Evolutionary conservation across 2,113 vertebrate genomes (phyloP), one percentile per base, ranked within the genome.

Genomic region (Nothobranchius kuhntae): DNA sequence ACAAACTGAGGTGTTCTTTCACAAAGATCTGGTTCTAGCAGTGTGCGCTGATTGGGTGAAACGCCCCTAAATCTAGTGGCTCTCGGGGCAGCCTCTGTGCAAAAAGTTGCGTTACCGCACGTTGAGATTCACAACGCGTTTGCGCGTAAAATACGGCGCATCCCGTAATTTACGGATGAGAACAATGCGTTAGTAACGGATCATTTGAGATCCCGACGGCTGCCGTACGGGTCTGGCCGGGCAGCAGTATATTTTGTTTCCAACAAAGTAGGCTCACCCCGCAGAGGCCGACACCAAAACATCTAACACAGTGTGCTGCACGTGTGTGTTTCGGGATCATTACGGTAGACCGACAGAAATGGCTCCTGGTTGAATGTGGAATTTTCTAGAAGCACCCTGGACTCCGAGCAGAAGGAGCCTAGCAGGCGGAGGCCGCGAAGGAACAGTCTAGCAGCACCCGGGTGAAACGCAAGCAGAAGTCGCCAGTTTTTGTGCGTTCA

Each of bases 321-420:
- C 13, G 6, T 52, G 0, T 58, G 56, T 11, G 7, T 52, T 40
- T 46, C 0, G 24, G 6, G 12, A 3, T 38, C 12, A 47, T 13
- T 6, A 12, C 1, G 4, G 15, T 12, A 10, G 53, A 9, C 12
- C 2, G 12, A 9, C 40, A 69, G 74, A 82, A 61, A 93, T 93
- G 91, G 90, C 82, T 56, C 89, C 92, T 2, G 92, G 92, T 30
- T 94, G 82, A 86, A 55, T 38, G 55, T 68, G 65, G 83, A 89
- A 86, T 24, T 12, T 88, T 92, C 77, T 56, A 81, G 88, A 90
- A 89, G 77, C 69, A 56, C 81, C 67, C 80, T 48, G 68, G 75
- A 83, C 73, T 50, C 42, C 73, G 58, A 68, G 53, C 50, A 42
- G 44, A 47, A 71, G 80, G 53, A 73, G 76, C 47, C 58, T 36